phyloP scores from a whole-genome alignment of 2,113 vertebrate genomes.

The Nicator chloris region DNA sequence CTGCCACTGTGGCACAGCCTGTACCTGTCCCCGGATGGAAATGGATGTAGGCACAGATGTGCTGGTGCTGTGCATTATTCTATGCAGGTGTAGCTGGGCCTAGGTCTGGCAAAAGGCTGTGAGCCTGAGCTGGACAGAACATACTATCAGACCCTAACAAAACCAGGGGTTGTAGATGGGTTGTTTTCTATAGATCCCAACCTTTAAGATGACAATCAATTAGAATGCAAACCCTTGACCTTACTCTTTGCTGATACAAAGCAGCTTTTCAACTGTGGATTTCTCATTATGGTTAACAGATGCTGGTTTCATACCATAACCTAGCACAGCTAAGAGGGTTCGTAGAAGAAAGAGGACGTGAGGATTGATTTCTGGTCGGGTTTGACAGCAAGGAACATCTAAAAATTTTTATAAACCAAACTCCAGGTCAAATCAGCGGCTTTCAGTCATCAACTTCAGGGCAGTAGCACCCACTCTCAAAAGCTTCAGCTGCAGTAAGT shows the following conservation, averaged over 20 bases:
- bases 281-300: background rate
- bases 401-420: background rate
- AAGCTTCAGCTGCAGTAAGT: background rate
- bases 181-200: background rate
- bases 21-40: rapidly evolving
- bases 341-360: background rate
- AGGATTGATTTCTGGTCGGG: background rate
- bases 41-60: background rate
- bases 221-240: background rate
- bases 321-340: background rate
- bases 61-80: background rate
- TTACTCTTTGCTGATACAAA: background rate
- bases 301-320: background rate
- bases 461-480: background rate
- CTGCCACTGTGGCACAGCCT: background rate
- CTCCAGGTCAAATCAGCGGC: background rate
- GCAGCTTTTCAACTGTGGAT: background rate
- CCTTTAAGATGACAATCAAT: background rate
- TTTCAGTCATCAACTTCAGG: background rate
- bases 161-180: background rate
- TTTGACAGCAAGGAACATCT: background rate
- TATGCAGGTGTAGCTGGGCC: background rate
- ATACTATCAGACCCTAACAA: background rate
- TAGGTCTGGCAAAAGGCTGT: background rate
- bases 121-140: background rate